phyloP scores from a whole-genome alignment of 2,113 vertebrate genomes.

The Piprites chloris region DNA sequence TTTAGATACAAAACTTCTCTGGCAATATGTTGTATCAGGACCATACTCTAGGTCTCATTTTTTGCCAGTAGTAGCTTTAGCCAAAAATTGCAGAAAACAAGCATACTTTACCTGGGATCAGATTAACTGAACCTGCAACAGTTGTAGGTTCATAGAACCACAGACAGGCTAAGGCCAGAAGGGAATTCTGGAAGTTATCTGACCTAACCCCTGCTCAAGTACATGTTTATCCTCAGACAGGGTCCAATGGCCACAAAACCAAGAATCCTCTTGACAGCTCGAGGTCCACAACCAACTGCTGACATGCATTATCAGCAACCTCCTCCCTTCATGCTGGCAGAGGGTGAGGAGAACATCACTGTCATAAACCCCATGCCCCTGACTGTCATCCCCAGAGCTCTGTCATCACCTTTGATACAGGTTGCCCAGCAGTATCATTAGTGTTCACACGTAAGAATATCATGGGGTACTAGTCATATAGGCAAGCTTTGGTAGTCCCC shows the following conservation, averaged over 20 bases:
- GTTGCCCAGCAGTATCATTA: background rate
- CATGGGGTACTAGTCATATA: fast-evolving
- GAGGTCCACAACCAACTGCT: background rate
- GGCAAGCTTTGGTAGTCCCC: background rate
- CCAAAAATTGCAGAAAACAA: background rate
- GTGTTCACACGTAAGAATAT: background rate
- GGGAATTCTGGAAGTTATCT: background rate
- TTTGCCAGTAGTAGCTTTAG: background rate
- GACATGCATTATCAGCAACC: background rate
- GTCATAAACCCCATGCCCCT: background rate
- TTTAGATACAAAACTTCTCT: background rate
- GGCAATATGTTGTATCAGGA: background rate
- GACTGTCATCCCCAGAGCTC: background rate
- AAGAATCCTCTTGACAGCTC: background rate
- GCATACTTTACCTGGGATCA: background rate
- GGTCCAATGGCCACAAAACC: background rate
- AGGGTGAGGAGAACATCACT: background rate
- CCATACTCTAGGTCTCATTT: background rate
- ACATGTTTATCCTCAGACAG: background rate
- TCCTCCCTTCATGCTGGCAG: background rate
- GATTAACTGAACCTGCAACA: too few relatives aligned
- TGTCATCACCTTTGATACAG: background rate
- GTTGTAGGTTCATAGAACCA: background rate
- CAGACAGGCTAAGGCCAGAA: background rate
- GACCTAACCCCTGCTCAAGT: background rate